Percentiles rank a stretch among this genome's conserved stretches.
Conservation (phyloP, 1,140 invertebrate genomes). For the Drosophila tani region DNA sequence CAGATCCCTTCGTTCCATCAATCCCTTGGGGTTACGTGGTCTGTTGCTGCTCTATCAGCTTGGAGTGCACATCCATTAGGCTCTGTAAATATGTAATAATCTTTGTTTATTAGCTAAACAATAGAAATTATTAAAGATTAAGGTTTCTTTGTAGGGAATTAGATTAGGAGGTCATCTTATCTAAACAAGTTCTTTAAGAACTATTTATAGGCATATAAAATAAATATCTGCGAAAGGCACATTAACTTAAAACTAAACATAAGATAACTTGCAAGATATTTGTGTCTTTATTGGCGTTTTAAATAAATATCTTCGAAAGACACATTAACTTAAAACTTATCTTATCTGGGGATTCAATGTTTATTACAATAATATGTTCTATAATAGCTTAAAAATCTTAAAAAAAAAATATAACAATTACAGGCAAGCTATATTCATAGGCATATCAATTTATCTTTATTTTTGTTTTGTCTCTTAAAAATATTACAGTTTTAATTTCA, state of each 20-base stretch:
- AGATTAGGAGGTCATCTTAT: background rate
- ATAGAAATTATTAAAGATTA: too few species aligned
- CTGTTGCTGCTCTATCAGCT: conserved; percentile 72
- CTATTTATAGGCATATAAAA: background rate
- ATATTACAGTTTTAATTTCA: background rate
- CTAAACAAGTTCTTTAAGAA: background rate
- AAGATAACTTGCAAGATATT: too few species aligned
- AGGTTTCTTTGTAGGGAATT: background rate
- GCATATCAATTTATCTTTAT: background rate
- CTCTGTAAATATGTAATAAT: conserved; percentile 55
- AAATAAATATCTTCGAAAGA: too few species aligned
- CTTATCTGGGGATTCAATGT: too few species aligned
- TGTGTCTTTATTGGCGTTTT: too few species aligned
- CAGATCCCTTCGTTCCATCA: background rate
- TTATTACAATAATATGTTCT: too few species aligned
- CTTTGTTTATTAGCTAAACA: background rate
- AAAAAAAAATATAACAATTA: too few species aligned
- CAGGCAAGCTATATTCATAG: too few species aligned
- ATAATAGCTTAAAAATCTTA: background rate
- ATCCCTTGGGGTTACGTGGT: conserved; percentile 8
- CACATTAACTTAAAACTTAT: too few species aligned
- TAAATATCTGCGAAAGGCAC: background rate
- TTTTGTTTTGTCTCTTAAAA: conserved; percentile 1
- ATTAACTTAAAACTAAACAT: background rate
- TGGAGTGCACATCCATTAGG: conserved; percentile 78